Percentiles rank a stretch among this genome's conserved stretches.
These are phyloP conservation scores for Microchrysa polita DNA, from an alignment of 2,888 invertebrate species.

Conservation along the genomic window DNA sequence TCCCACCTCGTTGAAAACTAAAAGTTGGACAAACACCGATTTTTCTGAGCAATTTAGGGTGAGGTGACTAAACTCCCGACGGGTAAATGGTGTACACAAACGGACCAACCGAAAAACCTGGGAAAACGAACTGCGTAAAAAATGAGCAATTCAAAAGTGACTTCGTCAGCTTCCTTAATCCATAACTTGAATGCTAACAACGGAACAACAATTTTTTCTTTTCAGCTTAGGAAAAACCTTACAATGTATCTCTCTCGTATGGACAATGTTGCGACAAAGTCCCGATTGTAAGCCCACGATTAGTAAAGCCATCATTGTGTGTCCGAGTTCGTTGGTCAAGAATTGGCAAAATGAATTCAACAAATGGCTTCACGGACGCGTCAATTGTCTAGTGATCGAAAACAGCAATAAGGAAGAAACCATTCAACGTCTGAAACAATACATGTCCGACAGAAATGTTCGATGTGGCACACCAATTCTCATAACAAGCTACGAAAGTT, in stretches of 20 bases:
- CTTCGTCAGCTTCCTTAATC: too few species aligned
- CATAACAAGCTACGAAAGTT: conserved; percentile 99
- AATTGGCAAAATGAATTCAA: conserved; percentile 99
- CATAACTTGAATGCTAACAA: too few species aligned
- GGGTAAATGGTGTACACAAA: too few species aligned
- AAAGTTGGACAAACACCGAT: too few species aligned
- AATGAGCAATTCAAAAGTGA: too few species aligned
- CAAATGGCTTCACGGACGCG: conserved; percentile 92
- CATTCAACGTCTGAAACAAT: conserved; percentile 80
- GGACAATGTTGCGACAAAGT: conserved; percentile 93
- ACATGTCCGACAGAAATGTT: conserved; percentile 82
- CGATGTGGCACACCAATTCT: conserved; percentile 86
- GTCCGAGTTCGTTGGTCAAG: conserved; percentile 97
- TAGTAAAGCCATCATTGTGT: conserved; percentile 93
- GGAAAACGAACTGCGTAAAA: too few species aligned
- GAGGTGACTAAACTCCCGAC: too few species aligned
- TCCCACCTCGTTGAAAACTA: too few species aligned
- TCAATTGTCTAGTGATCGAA: conserved; percentile 85
- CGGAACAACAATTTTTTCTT: not conserved
- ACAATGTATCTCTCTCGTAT: conserved; percentile 95
- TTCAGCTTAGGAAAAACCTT: conserved; percentile 89
- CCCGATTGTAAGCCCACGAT: conserved; percentile 91
- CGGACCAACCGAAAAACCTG: too few species aligned
- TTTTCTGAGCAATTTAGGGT: too few species aligned
- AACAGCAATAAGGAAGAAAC: conserved; percentile 89